Base-by-base conservation (phyloP, 2,113 vertebrate species). In the Ceratotherium simum region DNA sequence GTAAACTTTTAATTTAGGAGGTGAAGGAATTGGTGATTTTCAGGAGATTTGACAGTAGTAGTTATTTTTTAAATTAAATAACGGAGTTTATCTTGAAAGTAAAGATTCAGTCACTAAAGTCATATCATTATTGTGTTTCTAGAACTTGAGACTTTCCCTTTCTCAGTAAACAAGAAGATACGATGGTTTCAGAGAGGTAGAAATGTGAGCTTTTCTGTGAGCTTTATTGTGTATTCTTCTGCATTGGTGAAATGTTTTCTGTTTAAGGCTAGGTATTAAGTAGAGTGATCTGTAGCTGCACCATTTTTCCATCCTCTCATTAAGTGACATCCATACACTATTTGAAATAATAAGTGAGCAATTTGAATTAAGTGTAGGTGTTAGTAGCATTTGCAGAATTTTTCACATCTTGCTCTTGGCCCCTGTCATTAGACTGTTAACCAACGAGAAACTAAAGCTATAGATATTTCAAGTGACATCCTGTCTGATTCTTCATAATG, bases 371-470 rank as follows among this genome's bases (percentile, higher is more conserved):
- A 16, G 46, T 83, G 93, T 80, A 56, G 90, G 95, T 98, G 79
- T 97, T 70, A 42, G 14, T 39, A 97, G 73, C 60, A 89, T 42
- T 95, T 97, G 90, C 58, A 54, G 46, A 92, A 76, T 97, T 97
- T 91, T 94, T 70, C 39, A 90, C 84, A 97, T 14, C 9, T 64
- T 96, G 39, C 75, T 97, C 75, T 92, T 85, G 91, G 86, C n/a
- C 97, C 51, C 0, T 80, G 11, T 7, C 27, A 29, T 78, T 94
- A 90, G 4, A 84, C 48, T 86, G 51, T 21, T 3, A 42, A 93
- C n/a, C 64, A 48, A 1, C 25, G 60, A 97, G 76, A 97, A 96
- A 20, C 17, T 62, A 90, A 98, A 95, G 64, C 58, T 58, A 64
- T 93, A 29, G 31, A 51, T 5, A 46, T 91, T 89, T 91, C 75